Base-by-base conservation (phyloP, 92 coral and sea anemone species). In the Galaxea fascicularis region DNA sequence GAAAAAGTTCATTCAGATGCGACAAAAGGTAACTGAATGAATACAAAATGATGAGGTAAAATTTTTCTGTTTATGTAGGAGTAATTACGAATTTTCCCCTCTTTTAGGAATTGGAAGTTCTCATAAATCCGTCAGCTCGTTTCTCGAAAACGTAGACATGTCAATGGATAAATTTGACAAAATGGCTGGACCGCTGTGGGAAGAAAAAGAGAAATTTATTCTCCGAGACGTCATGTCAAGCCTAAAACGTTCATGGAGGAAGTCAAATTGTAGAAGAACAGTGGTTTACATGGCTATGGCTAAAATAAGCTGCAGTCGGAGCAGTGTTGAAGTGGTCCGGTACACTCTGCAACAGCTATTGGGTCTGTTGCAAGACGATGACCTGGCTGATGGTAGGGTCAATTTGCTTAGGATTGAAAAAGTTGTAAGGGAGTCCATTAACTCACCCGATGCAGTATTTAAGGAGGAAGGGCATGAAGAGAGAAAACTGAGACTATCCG, bases 401-500 rank as follows among this genome's bases (percentile, higher is more conserved):
- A 68, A 7, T 49, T 68, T 68, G 53, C 73, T 68, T 68, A 49
- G 73, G 35, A 14, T 68, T 4, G 73, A 68, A 18, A 20, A 20
- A 31, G 41, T 68, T 68, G 26, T 68, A 39, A 68, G 73, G 49
- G 35, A 30, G 73, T 68, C 73, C 26, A 68, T 39, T 17, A 14
- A 25, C 73, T 68, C 73, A 0, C 0, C 52, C 18, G 73, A 68
- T 17, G 73, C 53, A 20, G 16, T n/a, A 4, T 68, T 68, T 30
- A 31, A 68, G 73, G 27, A 39, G 49, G 73, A 68, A 29, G 73
- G 73, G 5, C 45, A 35, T 68, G 49, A 35, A 29, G 73, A 68
- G 8, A 68, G 51, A 39, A 13, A 30, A 29, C 28, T 29, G 3
- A 22, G 73, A 39, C 52, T 68, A 49, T 68, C 52, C n/a, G 47